Base-by-base conservation (phyloP, 2,888 invertebrate species). In the Drosophila testacea region DNA sequence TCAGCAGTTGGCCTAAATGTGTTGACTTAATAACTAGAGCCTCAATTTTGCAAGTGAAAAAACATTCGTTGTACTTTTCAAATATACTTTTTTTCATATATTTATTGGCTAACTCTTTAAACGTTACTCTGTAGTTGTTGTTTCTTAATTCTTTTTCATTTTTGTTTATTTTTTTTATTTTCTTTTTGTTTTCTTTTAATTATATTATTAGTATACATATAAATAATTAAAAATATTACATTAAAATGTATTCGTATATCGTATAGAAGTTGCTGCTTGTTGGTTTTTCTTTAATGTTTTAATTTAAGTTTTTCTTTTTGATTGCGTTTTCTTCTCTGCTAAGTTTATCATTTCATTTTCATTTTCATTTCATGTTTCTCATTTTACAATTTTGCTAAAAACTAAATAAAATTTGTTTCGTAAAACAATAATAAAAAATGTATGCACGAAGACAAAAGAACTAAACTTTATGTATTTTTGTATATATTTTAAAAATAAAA, bases 351-450 rank as follows among this genome's bases (percentile, higher is more conserved):
- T 48, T 65, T 51, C 27, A 27, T 44, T 22, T 10, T 22, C 41
- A 22, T 41, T 41, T 87, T 86, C 82, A 77, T 83, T 91, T 69
- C 55, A 67, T 63, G 66, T 66, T 74, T 76, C 64, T 91, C 80
- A 91, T 90, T 91, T 91, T 91, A 92, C 91, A 92, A 92, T 92
- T 92, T 92, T 85, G 91, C 92, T 92, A 92, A 91, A 85, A 91
- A 90, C 91, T 92, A 92, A 91, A 88, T 90, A 83, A 87, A 83
- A 87, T 76, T 80, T 76, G 68, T 77, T 84, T 84, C 68, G 74
- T 76, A 73, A 86, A 89, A 89, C 88, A 88, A 88, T 85, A 88
- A 84, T 78, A 79, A 83, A 78, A 76, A 69, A 75, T 80, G 66
- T 78, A 73, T 73, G 84, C 80, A 73, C 73, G 68, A 70, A 65